Evolutionary conservation across 2,888 invertebrate species (phyloP), one percentile per base, ranked within the genome.

Genomic region (Chironomus riparius): DNA sequence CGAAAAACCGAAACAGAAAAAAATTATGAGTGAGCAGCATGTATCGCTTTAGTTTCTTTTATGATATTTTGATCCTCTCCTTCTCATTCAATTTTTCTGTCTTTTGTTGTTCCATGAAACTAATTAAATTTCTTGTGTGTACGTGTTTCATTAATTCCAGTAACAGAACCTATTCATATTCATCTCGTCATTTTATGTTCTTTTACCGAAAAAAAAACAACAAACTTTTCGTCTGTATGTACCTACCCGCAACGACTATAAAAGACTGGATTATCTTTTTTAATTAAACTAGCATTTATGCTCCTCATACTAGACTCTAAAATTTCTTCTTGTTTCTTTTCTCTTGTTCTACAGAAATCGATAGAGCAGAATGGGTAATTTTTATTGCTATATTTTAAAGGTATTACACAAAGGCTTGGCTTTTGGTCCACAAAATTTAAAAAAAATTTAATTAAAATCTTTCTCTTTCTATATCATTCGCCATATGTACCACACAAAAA

Each of bases 251-350:
- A 65, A 65, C 65, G 48, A 68, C 74, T 38, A 74, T 68, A 68
- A 72, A 74, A 62, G 68, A 65, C 65, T 21, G 74, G 74, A 74
- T 74, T 74, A 74, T 74, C 74, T 68, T 74, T 74, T 71, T 74
- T 74, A 74, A 74, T 74, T 74, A 74, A 74, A 74, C 47, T 74
- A 74, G 62, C 38, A 47, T 65, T 21, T 48, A 68, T 24, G 62
- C 21, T 65, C 13, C 65, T 65, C 38, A 38, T 38, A 38, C 38
- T 38, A 38, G 38, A 38, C 38, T 38, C 38, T 38, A 38, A 38
- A 38, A 38, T 38, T 38, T 38, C 38, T 38, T 38, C 38, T 38
- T 38, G 10, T 38, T 38, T 38, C 28, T 28, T 28, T 28, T 28
- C 38, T n/a, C 24, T 70, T 15, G 12, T 12, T 50, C 22, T 13